Evolutionary conservation across 2,797 vertebrate species (phyloP).

Genomic region (Onychomys torridus): DNA sequence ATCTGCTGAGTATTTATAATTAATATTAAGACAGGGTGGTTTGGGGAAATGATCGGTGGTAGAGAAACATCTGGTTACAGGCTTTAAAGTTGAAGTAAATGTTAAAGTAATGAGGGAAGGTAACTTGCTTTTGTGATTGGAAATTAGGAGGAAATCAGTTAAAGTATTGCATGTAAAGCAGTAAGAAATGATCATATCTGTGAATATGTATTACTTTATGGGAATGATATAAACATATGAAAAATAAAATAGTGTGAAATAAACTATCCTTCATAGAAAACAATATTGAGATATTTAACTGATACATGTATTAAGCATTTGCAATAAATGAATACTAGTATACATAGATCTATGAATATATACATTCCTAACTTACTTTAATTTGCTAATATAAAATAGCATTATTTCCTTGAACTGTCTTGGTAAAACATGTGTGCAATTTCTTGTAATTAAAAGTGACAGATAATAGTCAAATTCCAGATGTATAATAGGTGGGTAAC

Average conservation of each 20-base stretch:
- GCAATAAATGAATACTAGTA: neutral
- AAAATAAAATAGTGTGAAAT: neutral
- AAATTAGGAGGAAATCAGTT: neutral
- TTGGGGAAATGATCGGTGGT: no score
- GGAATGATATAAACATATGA: neutral
- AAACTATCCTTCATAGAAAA: neutral
- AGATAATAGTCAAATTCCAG: neutral
- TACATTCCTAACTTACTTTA: neutral
- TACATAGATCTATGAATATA: neutral
- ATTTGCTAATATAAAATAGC: neutral
- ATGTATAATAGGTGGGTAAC: neutral
- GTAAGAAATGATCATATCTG: neutral
- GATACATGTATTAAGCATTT: neutral
- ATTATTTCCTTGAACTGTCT: neutral
- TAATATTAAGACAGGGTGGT: no score
- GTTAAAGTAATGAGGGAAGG: no score
- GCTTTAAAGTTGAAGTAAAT: neutral
- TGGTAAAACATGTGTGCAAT: neutral
- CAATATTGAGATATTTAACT: neutral
- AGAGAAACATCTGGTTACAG: no score
- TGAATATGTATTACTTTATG: neutral
- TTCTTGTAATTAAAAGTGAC: neutral
- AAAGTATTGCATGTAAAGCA: neutral
- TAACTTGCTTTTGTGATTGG: neutral
- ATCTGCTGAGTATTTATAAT: no score